Conservation (phyloP, 2,888 invertebrate species). For the Apotomis betuletana region DNA sequence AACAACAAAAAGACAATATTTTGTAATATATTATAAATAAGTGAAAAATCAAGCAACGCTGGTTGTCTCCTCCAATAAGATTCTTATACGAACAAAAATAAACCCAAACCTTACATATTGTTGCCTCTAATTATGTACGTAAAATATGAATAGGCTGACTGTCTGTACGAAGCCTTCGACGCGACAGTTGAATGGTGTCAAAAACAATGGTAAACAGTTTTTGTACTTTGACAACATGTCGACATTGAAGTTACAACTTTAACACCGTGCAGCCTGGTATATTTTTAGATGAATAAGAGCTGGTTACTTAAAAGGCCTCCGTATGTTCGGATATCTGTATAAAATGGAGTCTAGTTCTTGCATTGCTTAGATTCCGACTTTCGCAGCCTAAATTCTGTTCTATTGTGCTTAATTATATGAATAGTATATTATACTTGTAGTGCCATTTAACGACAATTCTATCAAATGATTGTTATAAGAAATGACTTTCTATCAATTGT, state of each 20-base stretch:
- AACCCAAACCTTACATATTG: not conserved
- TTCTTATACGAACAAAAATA: slow-evolving; percentile 8
- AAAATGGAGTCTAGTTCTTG: not conserved
- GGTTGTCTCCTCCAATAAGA: slow-evolving; percentile 15
- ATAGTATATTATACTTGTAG: no score
- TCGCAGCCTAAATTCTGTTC: no score
- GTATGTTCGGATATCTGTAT: not conserved
- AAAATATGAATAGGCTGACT: slow-evolving; percentile 27
- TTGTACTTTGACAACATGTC: slow-evolving; percentile 35
- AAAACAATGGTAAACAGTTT: slow-evolving; percentile 42
- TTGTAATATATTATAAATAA: no score
- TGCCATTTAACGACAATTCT: no score
- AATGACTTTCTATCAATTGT: no score
- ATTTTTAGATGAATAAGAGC: slow-evolving; percentile 2
- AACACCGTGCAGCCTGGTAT: slow-evolving; percentile 14
- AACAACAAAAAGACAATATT: no score
- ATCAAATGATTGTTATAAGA: no score
- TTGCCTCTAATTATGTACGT: not conserved
- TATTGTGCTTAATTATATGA: no score
- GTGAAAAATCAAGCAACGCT: no score
- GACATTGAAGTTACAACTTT: slow-evolving; percentile 18
- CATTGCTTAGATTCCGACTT: not conserved
- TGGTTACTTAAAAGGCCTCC: not conserved
- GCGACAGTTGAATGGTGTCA: slow-evolving; percentile 40
- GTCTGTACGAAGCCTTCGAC: slow-evolving; percentile 34